A percentile compares a stretch with the other conserved stretches of the same genome.
Evolutionary conservation across 2,888 invertebrate species (phyloP).

Genomic region (Sthenelais limicola): DNA sequence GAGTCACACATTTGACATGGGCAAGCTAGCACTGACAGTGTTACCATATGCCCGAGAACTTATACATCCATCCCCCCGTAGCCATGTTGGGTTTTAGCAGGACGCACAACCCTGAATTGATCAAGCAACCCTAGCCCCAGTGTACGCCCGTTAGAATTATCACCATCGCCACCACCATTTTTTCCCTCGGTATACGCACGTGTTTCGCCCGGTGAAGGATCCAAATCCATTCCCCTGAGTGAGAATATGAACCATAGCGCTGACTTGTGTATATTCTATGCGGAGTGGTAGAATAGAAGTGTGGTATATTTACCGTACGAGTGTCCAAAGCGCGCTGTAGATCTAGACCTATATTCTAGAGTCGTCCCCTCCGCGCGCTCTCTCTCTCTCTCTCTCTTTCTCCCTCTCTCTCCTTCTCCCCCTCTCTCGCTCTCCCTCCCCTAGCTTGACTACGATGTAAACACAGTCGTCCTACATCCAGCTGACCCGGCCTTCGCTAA

Average conservation of each 20-base stretch:
- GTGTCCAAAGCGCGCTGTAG: background rate
- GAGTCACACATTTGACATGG: too few species aligned
- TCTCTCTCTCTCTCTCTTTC: too few species aligned
- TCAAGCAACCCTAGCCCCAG: too few species aligned
- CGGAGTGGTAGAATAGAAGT: background rate
- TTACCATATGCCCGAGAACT: too few species aligned
- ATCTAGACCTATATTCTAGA: conserved; percentile 39
- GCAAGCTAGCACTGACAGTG: too few species aligned
- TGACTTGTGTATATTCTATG: background rate
- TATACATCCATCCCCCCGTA: too few species aligned
- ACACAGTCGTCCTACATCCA: conserved; percentile 28
- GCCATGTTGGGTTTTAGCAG: too few species aligned
- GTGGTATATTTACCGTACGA: conserved; percentile 16
- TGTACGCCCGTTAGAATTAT: too few species aligned
- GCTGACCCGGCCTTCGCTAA: conserved; percentile 10
- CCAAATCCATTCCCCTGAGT: background rate
- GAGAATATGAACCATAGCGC: background rate
- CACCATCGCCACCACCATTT: conserved; percentile 16
- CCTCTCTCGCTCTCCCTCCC: too few species aligned
- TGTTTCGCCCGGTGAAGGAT: conserved; percentile 11
- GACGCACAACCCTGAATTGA: too few species aligned
- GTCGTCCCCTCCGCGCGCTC: conserved; percentile 7
- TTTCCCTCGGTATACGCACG: conserved; percentile 27
- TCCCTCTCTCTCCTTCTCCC: too few species aligned
- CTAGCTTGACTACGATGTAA: conserved; percentile 35